Evolutionary conservation across 1,140 invertebrate species (phyloP).

Genomic region (Ceratosolen fusciceps): DNA sequence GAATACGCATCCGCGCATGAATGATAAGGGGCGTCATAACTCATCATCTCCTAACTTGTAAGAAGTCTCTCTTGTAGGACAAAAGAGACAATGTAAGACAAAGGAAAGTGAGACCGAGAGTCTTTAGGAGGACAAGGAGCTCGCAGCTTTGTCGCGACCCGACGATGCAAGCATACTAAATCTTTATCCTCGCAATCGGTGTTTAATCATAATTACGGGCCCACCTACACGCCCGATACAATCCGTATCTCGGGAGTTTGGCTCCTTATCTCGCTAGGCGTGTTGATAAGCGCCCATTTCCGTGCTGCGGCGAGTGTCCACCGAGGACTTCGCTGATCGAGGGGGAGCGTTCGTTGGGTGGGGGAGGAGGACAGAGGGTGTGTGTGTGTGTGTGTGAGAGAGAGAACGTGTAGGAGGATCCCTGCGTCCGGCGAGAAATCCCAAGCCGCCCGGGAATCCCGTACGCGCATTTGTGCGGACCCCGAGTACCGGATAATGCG

Average conservation of each 20-base stretch:
- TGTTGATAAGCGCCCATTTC: conserved; percentile 15
- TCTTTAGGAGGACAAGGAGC: not conserved
- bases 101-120: not conserved
- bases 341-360: not conserved
- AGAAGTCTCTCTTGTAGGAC: not conserved
- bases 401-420: not conserved
- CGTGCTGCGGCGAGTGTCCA: not conserved
- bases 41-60: not conserved
- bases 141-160: not conserved
- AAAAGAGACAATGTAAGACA: no score
- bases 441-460: not conserved
- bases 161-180: not conserved
- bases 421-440: not conserved
- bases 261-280: not conserved
- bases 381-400: no score
- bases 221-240: not conserved
- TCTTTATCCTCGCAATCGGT: not conserved
- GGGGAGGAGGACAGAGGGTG: no score
- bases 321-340: no score
- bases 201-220: conserved; percentile 16
- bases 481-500: conserved; percentile 29
- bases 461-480: not conserved
- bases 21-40: not conserved
- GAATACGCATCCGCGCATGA: no score
- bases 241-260: not conserved